These are phyloP conservation scores for Girardinus metallicus DNA, from an alignment of 2,797 vertebrate species.

Conservation along the genomic window DNA sequence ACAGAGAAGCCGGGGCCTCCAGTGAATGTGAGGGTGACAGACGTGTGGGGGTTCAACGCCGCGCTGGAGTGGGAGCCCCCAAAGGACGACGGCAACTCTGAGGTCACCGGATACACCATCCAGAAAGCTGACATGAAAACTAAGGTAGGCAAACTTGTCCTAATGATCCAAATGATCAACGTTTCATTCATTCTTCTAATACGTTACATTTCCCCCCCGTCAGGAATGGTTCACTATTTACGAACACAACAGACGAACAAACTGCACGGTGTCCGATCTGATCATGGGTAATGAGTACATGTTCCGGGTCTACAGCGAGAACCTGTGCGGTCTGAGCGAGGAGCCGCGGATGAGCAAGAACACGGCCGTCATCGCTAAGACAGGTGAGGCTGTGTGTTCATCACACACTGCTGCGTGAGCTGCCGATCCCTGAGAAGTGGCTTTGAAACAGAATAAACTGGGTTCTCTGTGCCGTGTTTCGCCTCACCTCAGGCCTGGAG, in stretches of 20 bases:
- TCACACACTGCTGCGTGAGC: too few species aligned
- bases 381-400: slow-evolving; percentile 67
- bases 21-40: slow-evolving; percentile 79
- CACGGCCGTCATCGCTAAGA: slow-evolving; percentile 85
- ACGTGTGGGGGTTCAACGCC: slow-evolving; percentile 92
- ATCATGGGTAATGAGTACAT: slow-evolving; percentile 91
- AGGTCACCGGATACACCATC: slow-evolving; percentile 87
- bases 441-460: slow-evolving; percentile 1
- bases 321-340: slow-evolving; percentile 88
- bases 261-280: slow-evolving; percentile 88
- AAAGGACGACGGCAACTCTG: slow-evolving; percentile 88
- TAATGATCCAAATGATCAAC: too few species aligned
- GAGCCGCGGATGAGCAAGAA: slow-evolving; percentile 82
- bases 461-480: not conserved
- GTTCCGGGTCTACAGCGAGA: slow-evolving; percentile 90
- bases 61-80: slow-evolving; percentile 88
- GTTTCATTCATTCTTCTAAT: not conserved
- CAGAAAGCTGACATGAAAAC: slow-evolving; percentile 95
- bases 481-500: slow-evolving; percentile 71
- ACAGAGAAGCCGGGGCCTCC: slow-evolving; percentile 89
- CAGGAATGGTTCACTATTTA: slow-evolving; percentile 92
- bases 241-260: slow-evolving; percentile 86
- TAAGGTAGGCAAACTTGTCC: slow-evolving; percentile 74
- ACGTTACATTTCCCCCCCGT: not conserved
- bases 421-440: not conserved